Evolutionary conservation across 2,888 invertebrate species (phyloP).

Genomic region (Drosophila atripex): DNA sequence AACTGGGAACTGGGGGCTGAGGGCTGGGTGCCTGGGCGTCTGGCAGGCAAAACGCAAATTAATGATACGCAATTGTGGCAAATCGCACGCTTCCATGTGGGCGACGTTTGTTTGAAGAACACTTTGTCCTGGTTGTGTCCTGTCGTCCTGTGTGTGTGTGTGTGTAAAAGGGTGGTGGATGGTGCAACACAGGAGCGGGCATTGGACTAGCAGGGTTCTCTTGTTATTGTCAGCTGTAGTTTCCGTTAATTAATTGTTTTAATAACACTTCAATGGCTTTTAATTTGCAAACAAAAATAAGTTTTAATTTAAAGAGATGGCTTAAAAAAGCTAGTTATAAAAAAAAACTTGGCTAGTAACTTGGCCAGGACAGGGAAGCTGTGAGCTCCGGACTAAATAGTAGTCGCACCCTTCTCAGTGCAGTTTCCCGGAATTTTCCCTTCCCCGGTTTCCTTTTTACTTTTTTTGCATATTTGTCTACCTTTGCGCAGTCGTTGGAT

Average conservation of each 20-base stretch:
- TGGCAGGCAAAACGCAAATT: slow-evolving; percentile 75
- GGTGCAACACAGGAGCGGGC: too few species aligned
- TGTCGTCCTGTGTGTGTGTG: not conserved
- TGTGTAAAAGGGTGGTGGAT: too few species aligned
- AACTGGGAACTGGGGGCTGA: too few species aligned
- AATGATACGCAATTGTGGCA: slow-evolving; percentile 81
- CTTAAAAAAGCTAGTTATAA: too few species aligned
- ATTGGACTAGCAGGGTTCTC: slow-evolving; percentile 3
- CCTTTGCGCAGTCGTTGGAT: slow-evolving; percentile 57
- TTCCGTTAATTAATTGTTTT: slow-evolving; percentile 34
- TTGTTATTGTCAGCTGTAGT: slow-evolving; percentile 31
- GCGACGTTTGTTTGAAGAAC: slow-evolving; percentile 76
- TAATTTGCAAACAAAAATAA: not conserved
- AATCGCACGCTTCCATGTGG: slow-evolving; percentile 78
- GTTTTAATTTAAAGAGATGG: not conserved
- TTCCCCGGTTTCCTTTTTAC: slow-evolving; percentile 8
- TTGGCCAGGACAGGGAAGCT: slow-evolving; percentile 7
- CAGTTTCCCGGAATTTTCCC: slow-evolving; percentile 22
- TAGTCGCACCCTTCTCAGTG: slow-evolving; percentile 9
- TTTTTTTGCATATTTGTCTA: slow-evolving; percentile 64
- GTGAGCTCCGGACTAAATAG: slow-evolving; percentile 1
- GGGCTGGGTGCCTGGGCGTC: slow-evolving; percentile 9
- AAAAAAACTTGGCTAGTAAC: not conserved
- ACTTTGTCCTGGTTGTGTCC: slow-evolving; percentile 40
- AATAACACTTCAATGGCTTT: slow-evolving; percentile 28